Evolutionary conservation across 1,140 invertebrate genomes (phyloP).

Genomic region (Uloborus diversus): DNA sequence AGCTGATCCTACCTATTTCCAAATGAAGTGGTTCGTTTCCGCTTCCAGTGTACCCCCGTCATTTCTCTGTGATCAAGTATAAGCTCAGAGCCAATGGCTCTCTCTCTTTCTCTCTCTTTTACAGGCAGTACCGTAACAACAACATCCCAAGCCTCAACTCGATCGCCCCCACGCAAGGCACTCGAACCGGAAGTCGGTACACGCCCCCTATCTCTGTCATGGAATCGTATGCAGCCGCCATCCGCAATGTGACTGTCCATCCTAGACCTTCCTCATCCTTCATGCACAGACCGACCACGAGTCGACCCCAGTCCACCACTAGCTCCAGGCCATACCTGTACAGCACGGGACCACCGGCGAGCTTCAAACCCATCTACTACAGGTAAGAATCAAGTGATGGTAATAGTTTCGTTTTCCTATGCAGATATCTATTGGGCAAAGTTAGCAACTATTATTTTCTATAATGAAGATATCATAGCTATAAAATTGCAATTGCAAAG

Average conservation of each 20-base stretch:
- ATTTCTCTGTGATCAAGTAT: too few species aligned
- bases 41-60: too few species aligned
- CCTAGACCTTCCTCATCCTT: constrained; percentile 13
- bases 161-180: constrained; percentile 16
- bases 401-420: background rate
- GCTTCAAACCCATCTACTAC: constrained; percentile 43
- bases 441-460: too few species aligned
- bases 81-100: too few species aligned
- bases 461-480: too few species aligned
- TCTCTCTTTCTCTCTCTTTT: too few species aligned
- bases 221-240: constrained; percentile 13
- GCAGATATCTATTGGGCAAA: too few species aligned
- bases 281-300: too few species aligned
- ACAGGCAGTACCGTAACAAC: background rate
- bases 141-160: constrained; percentile 37
- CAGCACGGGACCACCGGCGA: constrained; percentile 40
- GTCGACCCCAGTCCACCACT: background rate
- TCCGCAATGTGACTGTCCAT: background rate
- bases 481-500: too few species aligned
- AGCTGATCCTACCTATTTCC: too few species aligned
- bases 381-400: background rate
- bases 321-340: constrained; percentile 27
- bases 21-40: too few species aligned
- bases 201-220: constrained; percentile 21
- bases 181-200: constrained; percentile 21